These are phyloP conservation scores for Steinernema scapterisci DNA, from an alignment of 2,888 invertebrate species.

Conservation along the genomic window DNA sequence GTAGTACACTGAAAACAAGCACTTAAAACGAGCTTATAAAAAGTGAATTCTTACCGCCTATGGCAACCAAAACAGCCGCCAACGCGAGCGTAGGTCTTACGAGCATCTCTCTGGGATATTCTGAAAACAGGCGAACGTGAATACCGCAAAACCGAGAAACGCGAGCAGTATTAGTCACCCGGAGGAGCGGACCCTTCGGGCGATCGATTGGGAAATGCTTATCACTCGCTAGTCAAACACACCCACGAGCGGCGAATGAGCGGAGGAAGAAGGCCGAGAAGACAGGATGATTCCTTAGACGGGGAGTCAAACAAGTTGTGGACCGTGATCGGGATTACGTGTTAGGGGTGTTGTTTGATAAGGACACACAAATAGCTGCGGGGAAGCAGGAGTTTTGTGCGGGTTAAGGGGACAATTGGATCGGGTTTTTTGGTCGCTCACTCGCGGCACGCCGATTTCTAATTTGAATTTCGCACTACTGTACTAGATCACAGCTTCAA, in stretches of 20 bases:
- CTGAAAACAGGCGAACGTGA: neutral
- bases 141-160: slow-evolving; percentile 9
- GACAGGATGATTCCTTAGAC: slow-evolving; percentile 6
- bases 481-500: no score
- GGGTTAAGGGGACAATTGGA: no score
- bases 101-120: neutral
- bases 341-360: slow-evolving; percentile 2
- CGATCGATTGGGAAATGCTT: slow-evolving; percentile 23
- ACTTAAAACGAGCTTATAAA: neutral
- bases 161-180: slow-evolving; percentile 22
- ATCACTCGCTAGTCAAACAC: slow-evolving; percentile 24
- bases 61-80: neutral
- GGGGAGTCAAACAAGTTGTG: slow-evolving; percentile 18
- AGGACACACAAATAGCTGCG: neutral
- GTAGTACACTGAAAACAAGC: slow-evolving; percentile 46
- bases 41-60: neutral
- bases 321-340: neutral
- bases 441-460: no score
- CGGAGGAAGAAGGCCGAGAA: neutral
- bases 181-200: neutral
- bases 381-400: no score
- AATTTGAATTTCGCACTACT: no score
- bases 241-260: slow-evolving; percentile 10
- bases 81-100: slow-evolving; percentile 12
- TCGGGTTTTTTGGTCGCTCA: no score